A percentile compares a stretch with the other conserved stretches of the same genome.
These are phyloP conservation scores for Drosophila funebris DNA, from an alignment of 1,140 invertebrate genomes.

Conservation along the genomic window DNA sequence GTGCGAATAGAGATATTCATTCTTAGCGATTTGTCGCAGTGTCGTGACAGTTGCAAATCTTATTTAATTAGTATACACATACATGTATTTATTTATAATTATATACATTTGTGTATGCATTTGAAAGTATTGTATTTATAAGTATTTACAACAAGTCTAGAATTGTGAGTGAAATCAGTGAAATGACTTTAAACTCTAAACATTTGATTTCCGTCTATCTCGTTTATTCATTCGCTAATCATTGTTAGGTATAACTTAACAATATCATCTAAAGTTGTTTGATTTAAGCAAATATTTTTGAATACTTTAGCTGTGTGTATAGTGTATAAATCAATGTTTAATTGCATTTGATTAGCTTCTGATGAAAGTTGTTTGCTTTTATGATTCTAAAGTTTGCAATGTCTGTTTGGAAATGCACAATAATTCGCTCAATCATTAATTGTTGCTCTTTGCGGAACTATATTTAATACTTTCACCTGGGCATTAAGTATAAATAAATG, in stretches of 20 bases:
- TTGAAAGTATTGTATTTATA: slow-evolving; percentile 9
- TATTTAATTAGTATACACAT: slow-evolving; percentile 18
- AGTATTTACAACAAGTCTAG: background rate
- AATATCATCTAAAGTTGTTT: too few relatives aligned
- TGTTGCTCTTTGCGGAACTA: too few relatives aligned
- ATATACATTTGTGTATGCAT: background rate
- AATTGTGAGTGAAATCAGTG: background rate
- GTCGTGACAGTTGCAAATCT: slow-evolving; percentile 35
- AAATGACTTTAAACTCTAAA: background rate
- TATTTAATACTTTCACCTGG: too few relatives aligned
- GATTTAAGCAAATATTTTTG: too few relatives aligned
- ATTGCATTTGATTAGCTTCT: too few relatives aligned
- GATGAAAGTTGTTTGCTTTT: too few relatives aligned
- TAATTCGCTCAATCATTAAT: slow-evolving; percentile 5
- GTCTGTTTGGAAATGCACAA: slow-evolving; percentile 4
- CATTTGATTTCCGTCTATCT: background rate
- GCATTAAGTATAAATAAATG: too few relatives aligned
- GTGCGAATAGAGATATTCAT: background rate
- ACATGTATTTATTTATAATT: slow-evolving; percentile 23
- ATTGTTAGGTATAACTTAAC: too few relatives aligned
- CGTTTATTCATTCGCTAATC: too few relatives aligned
- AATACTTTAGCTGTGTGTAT: too few relatives aligned
- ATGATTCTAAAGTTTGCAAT: too few relatives aligned
- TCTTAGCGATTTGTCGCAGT: slow-evolving; percentile 17
- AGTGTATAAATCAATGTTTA: too few relatives aligned